Conservation (phyloP, 2,888 invertebrate genomes). For the Galeruca laticollis region DNA sequence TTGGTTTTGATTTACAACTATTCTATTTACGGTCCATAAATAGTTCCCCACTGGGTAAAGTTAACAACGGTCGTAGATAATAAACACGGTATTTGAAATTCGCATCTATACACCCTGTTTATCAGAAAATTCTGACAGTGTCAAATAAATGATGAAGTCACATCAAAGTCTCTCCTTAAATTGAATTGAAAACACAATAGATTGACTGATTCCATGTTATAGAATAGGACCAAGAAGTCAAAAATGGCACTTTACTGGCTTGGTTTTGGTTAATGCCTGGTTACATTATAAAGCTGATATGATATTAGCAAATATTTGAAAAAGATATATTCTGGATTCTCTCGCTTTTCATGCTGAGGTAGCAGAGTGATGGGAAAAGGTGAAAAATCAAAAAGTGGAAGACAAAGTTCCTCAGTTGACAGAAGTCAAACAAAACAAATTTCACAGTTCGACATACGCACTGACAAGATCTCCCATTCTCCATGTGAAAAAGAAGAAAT, state of each 20-base stretch:
- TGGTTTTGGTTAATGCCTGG: constrained; percentile 5
- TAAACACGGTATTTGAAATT: too few species aligned
- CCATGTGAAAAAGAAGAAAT: not conserved
- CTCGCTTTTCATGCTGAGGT: constrained; percentile 10
- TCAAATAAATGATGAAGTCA: too few species aligned
- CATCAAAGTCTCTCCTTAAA: too few species aligned
- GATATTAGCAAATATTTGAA: not conserved
- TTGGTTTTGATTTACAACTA: too few species aligned
- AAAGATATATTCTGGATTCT: constrained; percentile 13
- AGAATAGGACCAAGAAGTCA: not conserved
- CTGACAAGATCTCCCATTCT: constrained; percentile 7
- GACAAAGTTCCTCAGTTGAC: constrained; percentile 2
- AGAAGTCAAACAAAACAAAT: constrained; percentile 16
- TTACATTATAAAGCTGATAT: constrained; percentile 3
- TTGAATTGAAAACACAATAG: too few species aligned
- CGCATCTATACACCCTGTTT: too few species aligned
- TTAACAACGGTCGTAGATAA: too few species aligned
- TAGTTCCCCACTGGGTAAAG: too few species aligned
- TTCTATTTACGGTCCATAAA: too few species aligned
- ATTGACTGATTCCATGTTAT: too few species aligned
- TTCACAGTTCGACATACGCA: constrained; percentile 9
- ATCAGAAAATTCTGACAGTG: too few species aligned
- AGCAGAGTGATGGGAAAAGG: constrained; percentile 4
- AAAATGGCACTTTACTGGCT: constrained; percentile 6
- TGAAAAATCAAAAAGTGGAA: constrained; percentile 11